Evolutionary conservation across 2,113 vertebrate species (phyloP).

Genomic region (Dasypus novemcinctus): DNA sequence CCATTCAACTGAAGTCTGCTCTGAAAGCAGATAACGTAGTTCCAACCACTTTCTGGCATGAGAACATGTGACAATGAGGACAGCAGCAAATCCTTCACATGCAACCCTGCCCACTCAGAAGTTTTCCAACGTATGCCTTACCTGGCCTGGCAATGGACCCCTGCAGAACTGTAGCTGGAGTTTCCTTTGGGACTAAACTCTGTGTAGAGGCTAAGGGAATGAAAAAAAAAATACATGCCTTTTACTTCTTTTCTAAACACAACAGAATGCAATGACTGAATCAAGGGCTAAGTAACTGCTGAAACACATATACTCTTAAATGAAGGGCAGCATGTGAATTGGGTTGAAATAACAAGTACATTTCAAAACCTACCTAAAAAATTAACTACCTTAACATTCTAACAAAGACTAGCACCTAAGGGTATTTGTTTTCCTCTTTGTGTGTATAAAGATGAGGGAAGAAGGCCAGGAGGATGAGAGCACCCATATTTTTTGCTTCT

Average conservation of each 20-base stretch:
- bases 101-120: neutral
- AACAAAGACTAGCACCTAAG: neutral
- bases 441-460: neutral
- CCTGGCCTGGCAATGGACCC: constrained; percentile 85
- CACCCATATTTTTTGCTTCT: neutral
- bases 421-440: neutral
- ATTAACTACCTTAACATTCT: neutral
- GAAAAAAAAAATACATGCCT: constrained; percentile 60
- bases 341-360: constrained; percentile 46
- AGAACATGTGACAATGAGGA: neutral
- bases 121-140: constrained; percentile 75
- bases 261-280: neutral
- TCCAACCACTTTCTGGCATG: neutral
- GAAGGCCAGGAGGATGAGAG: neutral
- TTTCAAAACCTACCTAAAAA: constrained; percentile 30
- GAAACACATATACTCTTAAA: neutral
- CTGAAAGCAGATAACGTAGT: neutral
- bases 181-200: constrained; percentile 84
- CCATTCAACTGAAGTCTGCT: neutral
- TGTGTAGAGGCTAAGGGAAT: constrained; percentile 83
- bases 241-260: constrained; percentile 75
- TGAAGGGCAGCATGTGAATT: constrained; percentile 21
- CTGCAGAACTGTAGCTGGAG: constrained; percentile 81
- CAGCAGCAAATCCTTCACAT: neutral
- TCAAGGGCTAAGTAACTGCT: constrained; percentile 17